Base-by-base conservation (phyloP, 2,888 invertebrate genomes). In the Fragum sueziense region DNA sequence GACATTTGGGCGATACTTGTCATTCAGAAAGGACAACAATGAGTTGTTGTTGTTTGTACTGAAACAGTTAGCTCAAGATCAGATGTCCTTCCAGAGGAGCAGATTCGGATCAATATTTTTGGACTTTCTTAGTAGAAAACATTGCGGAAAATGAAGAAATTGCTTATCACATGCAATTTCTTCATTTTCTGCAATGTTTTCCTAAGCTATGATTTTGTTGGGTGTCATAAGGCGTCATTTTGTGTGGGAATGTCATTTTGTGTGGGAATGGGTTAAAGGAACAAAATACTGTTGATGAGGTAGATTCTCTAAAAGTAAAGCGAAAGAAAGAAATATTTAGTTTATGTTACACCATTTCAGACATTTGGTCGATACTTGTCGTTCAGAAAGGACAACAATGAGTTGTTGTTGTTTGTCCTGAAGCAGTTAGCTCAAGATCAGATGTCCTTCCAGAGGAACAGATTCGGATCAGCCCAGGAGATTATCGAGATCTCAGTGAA, bases 371-470 rank as follows among this genome's bases (percentile, higher is more conserved):
- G 97, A 86, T 99, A 98, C 94, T 94, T 99, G 65, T 95, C 97
- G 0, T 99, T 96, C 95, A 97, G 97, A 92, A 97, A 97, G 90
- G 99, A 99, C 93, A 97, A 98, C 94, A 97, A 98, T 89, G 99
- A 99, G 92, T 95, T 99, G 31, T 94, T 99, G 0, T 97, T 98
- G 94, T 99, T 98, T 93, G 96, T 99, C 86, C 95, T 99, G 71
- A 96, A 98, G 29, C 98, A 99, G 91, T 95, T 99, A 77, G 96
- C 97, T 0, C 95, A 97, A 91, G 99, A 99, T 93, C 97, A 98
- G 91, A 94, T 98, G 76, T 95, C 97, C 0, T 98, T 97, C 92
- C 91, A 94, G 86, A 89, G 94, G 31, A 94, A 93, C 82, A 90
- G 94, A 47, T 94, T 92, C 84, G 93, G 94, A 25, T 85, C 90